phyloP scores from a whole-genome alignment of 2,113 vertebrate species.

The Gasterosteus nipponicus region DNA sequence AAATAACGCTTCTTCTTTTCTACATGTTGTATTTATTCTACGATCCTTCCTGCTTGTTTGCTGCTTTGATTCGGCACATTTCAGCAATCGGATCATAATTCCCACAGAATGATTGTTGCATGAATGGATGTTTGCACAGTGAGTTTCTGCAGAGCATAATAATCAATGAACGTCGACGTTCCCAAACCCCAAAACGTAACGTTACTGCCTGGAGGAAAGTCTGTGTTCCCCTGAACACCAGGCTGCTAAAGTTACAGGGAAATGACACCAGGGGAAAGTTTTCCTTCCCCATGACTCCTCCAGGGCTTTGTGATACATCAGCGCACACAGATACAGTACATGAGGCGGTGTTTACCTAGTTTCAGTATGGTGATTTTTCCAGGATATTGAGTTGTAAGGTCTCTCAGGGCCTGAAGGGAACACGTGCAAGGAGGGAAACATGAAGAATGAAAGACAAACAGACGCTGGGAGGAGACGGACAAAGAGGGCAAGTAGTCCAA shows the following conservation, averaged over 20 bases:
- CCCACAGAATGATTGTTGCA: background rate
- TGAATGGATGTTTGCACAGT: background rate
- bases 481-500: background rate
- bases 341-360: constrained; percentile 43
- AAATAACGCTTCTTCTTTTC: too few species aligned
- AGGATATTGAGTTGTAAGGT: constrained; percentile 12
- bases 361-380: constrained; percentile 37
- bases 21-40: background rate
- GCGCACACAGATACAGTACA: background rate
- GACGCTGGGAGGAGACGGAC: background rate
- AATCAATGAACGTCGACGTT: too few species aligned
- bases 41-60: background rate
- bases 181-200: too few species aligned
- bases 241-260: background rate
- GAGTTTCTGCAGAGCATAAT: background rate
- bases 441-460: background rate
- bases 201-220: too few species aligned
- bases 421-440: background rate
- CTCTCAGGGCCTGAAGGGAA: constrained; percentile 39
- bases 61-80: background rate
- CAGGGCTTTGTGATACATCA: background rate
- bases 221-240: background rate
- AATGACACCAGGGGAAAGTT: background rate
- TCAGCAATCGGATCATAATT: background rate
- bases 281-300: too few species aligned